A percentile compares a stretch with the other conserved stretches of the same genome.
Evolutionary conservation across 1,140 invertebrate genomes (phyloP).

Genomic region (Papilio machaon): DNA sequence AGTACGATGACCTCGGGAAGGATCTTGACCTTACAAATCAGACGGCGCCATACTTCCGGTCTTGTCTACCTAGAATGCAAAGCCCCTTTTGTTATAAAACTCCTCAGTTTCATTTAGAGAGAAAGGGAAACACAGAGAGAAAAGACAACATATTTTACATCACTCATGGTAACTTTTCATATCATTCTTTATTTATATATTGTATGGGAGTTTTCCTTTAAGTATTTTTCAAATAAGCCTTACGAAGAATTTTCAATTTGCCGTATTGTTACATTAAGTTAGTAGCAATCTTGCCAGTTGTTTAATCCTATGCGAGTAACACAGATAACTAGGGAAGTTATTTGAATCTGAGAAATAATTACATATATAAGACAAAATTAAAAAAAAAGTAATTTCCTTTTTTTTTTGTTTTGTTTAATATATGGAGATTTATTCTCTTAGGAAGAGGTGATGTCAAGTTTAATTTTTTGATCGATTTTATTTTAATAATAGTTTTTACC

Average conservation of each 20-base stretch:
- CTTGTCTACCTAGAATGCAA: constrained; percentile 1
- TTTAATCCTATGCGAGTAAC: not conserved
- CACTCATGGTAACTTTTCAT: not conserved
- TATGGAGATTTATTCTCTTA: no score
- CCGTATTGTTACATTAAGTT: not conserved
- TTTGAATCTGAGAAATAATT: not conserved
- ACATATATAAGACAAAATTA: not conserved
- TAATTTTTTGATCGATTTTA: no score
- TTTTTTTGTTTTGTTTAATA: not conserved
- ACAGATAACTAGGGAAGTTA: not conserved
- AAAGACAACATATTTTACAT: no score
- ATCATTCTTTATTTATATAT: not conserved
- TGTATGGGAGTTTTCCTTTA: not conserved
- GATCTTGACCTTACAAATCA: constrained; percentile 3
- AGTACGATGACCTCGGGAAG: not conserved
- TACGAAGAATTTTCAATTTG: not conserved
- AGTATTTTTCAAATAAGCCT: not conserved
- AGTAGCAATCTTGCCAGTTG: not conserved
- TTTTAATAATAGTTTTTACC: no score
- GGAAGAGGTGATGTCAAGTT: no score
- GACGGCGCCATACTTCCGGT: constrained; percentile 1
- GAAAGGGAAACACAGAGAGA: not conserved
- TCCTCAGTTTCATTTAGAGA: not conserved
- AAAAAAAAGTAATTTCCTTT: not conserved
- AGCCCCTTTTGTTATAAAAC: constrained; percentile 6